Conservation (phyloP, 2,797 vertebrate species). For the Melopsittacus undulatus region DNA sequence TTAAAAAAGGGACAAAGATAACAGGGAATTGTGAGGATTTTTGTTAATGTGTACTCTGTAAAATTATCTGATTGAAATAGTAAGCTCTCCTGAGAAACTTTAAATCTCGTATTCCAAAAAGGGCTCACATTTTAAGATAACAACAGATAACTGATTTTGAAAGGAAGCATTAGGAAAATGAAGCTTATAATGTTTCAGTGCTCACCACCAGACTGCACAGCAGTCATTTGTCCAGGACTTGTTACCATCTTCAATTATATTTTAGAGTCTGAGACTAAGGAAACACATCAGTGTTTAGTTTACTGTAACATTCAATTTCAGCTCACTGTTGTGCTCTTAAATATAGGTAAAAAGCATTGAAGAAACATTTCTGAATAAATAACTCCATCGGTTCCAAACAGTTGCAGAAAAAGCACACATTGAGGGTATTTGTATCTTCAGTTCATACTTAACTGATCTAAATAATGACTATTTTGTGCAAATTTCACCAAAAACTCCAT, state of each 20-base stretch:
- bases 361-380: background rate
- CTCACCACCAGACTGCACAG: background rate
- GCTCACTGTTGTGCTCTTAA: background rate
- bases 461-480: background rate
- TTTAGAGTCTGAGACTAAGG: background rate
- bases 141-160: constrained; percentile 8
- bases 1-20: constrained; percentile 27
- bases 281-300: background rate
- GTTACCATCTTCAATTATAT: background rate
- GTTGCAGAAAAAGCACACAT: fast-evolving
- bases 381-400: background rate
- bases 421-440: background rate
- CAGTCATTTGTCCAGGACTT: background rate
- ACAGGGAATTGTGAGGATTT: constrained; percentile 5
- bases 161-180: constrained; percentile 12
- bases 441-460: background rate
- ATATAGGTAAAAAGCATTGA: background rate
- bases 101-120: background rate
- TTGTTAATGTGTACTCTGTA: background rate
- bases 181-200: background rate
- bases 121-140: background rate
- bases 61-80: constrained; percentile 28
- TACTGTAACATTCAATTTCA: background rate
- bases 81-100: constrained; percentile 15
- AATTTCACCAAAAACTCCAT: background rate